Evolutionary conservation across 1,140 invertebrate species (phyloP), one percentile per base, ranked within the genome.

Genomic region (Sitobion miscanthi): DNA sequence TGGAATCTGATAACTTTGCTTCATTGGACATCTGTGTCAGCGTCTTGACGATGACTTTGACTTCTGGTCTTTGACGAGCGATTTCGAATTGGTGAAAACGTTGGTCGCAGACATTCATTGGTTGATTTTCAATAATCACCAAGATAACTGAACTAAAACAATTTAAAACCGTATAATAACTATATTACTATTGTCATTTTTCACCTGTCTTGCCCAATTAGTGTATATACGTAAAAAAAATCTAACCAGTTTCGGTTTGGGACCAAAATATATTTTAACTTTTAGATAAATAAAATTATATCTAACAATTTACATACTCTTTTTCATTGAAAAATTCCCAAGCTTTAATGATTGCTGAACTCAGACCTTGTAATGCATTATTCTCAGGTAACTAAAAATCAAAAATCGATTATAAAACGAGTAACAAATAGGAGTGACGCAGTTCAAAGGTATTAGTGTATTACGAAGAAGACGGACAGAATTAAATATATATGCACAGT

Each of bases 41-140:
- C 47, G 96, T 97, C 94, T 95, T 96, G 91, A 98, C 96, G 14
- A 98, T 96, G 35, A 98, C 97, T 95, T 96, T 96, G 42, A 98
- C 96, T n/a, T 97, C 95, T 30, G 97, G 97, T 95, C 97, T 96
- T 35, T 96, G 95, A 94, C 96, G 95, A 23, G 96, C 95, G 90
- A 99, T 96, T 95, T 97, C 96, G 95, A 98, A 99, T 96, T 99
- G 98, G 94, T 98, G 97, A 95, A 97, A 98, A 93, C 98, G 96
- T 95, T 98, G 98, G 95, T 99, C 99, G 95, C 97, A 97, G 93
- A 99, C 97, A 95, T 98, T 98, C 95, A 97, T 97, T 0, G 97
- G 97, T 5, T 97, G 95, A 94, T 98, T 97, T 96, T 99, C 98
- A n/a, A 99, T 96, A 42, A 99, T 96, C 95, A 99, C 98, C 88